Base-by-base conservation (phyloP, 2,888 invertebrate species). In the Ecdyonurus torrentis region DNA sequence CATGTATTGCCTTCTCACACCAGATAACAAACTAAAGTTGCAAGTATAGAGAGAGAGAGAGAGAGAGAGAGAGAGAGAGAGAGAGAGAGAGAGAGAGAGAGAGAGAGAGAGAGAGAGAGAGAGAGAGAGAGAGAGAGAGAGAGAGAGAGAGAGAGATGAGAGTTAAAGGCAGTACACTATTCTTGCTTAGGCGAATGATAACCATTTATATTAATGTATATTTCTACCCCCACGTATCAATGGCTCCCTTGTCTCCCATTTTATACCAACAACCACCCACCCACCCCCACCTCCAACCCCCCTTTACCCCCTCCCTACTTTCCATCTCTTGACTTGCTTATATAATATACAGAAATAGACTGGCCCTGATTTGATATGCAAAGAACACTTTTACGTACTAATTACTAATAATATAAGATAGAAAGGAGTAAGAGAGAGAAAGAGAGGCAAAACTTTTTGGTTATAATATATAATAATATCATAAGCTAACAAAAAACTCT, bases 201-300 rank as follows among this genome's bases (percentile, higher is more conserved):
- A 67, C 67, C 66, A 66, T 67, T 67, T 67, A 67, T 67, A 67
- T 67, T 67, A 67, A 67, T 67, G 66, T 66, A 67, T 67, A 67
- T 67, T 66, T 67, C n/a, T n/a, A n/a, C n/a, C 66, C 65, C 66
- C 65, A 67, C 66, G 67, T 67, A 67, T 67, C 67, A 67, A 67
- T 67, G 67, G 63, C 63, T 66, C 66, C 66, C 67, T 61, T 66
- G 67, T 63, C 63, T 65, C 63, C 66, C 67, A 67, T 67, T 66
- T 63, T 59, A 63, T 52, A 20, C 58, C 37, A 20, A 37, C 59
- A 37, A 50, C 61, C 60, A n/a, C 25, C 37, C 61, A 60, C 59
- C 23, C 15, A 19, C 19, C 52, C 52, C 59, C 25, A 61, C 52
- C 61, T 58, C 22, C 37, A 52, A 19, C 65, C 15, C 22, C 25